phyloP scores from a whole-genome alignment of 2,888 invertebrate genomes.

The Aproaerema taeniolella region DNA sequence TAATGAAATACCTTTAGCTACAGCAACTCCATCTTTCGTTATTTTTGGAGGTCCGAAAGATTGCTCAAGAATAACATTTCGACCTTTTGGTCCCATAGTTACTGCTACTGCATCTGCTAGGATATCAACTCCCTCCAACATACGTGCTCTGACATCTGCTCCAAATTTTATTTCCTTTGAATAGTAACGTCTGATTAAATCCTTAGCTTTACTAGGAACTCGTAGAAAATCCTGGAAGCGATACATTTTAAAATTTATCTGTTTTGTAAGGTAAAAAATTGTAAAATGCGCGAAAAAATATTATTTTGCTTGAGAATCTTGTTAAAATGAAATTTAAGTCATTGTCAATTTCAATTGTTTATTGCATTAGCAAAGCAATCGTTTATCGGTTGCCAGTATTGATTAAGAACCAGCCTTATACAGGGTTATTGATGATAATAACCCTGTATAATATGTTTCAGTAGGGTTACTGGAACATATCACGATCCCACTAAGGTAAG shows the following conservation, averaged over 20 bases:
- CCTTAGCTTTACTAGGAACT: background rate
- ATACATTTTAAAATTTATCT: too few species aligned
- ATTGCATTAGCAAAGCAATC: too few species aligned
- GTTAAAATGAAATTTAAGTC: too few species aligned
- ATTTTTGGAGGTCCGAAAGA: constrained; percentile 99
- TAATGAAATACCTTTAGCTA: constrained; percentile 97
- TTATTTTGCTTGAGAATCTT: too few species aligned
- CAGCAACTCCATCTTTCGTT: constrained; percentile 99
- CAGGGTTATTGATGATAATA: too few species aligned
- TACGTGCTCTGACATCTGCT: constrained; percentile 93
- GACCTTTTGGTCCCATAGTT: constrained; percentile 99
- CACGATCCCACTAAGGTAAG: too few species aligned
- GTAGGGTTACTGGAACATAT: too few species aligned
- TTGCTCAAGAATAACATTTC: constrained; percentile 99
- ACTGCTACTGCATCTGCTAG: constrained; percentile 99
- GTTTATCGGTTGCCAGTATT: too few species aligned
- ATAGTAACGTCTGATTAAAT: constrained; percentile 46
- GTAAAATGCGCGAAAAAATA: background rate
- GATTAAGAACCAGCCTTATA: too few species aligned
- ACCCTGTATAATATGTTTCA: too few species aligned
- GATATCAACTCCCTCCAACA: constrained; percentile 98
- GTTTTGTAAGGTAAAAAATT: too few species aligned
- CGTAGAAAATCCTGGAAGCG: background rate
- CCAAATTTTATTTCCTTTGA: constrained; percentile 99
- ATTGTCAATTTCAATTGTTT: too few species aligned